Evolutionary conservation across 2,888 invertebrate genomes (phyloP).

Genomic region (Oxytorus armatus): DNA sequence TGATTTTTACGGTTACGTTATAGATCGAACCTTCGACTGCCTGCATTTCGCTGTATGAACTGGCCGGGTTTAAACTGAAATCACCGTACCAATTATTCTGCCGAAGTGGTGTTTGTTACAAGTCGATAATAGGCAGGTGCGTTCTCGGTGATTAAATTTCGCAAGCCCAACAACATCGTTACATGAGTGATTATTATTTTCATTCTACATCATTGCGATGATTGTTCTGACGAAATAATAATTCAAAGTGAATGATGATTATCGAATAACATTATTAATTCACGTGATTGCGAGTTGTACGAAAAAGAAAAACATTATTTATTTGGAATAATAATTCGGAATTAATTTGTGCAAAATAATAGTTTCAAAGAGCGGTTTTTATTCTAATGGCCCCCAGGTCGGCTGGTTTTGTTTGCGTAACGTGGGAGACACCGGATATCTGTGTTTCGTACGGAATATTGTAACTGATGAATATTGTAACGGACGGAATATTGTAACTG

Average conservation of each 20-base stretch:
- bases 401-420: too few relatives aligned
- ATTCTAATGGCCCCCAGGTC: too few relatives aligned
- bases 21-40: not conserved
- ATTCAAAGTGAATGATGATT: too few relatives aligned
- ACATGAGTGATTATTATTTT: not conserved
- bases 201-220: not conserved
- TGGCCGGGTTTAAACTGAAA: not conserved
- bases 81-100: not conserved
- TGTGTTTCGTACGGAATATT: too few relatives aligned
- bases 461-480: not conserved
- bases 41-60: not conserved
- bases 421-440: too few relatives aligned
- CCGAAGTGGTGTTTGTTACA: slow-evolving; percentile 1
- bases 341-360: too few relatives aligned
- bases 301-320: too few relatives aligned
- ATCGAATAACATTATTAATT: too few relatives aligned
- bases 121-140: not conserved
- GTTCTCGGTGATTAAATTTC: not conserved
- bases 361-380: too few relatives aligned
- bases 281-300: too few relatives aligned
- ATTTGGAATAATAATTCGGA: too few relatives aligned
- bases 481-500: slow-evolving; percentile 18
- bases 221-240: not conserved
- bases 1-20: not conserved
- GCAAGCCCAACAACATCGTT: not conserved